These are phyloP conservation scores for Lingula anatina DNA, from an alignment of 2,888 invertebrate species.

Conservation along the genomic window DNA sequence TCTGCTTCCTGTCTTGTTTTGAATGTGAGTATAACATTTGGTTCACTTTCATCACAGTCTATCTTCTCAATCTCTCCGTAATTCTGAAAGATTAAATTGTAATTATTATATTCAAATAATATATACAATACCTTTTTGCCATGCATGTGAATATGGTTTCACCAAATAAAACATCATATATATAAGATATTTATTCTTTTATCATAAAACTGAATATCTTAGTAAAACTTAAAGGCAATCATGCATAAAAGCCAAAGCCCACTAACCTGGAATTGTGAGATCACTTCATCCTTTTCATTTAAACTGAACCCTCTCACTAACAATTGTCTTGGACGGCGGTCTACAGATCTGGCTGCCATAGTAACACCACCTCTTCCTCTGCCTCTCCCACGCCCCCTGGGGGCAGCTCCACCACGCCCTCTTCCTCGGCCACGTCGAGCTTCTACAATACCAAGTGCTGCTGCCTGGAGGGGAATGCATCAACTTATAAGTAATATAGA, in stretches of 20 bases:
- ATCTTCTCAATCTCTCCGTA: slow-evolving; percentile 84
- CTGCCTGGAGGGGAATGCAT: slow-evolving; percentile 44
- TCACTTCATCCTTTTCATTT: slow-evolving; percentile 74
- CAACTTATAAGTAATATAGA: background rate
- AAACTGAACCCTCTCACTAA: slow-evolving; percentile 81
- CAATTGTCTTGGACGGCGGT: slow-evolving; percentile 80
- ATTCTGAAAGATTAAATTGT: slow-evolving; percentile 59
- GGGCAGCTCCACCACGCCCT: slow-evolving; percentile 24
- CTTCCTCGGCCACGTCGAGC: slow-evolving; percentile 35
- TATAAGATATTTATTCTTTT: background rate
- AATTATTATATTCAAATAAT: background rate
- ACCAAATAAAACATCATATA: background rate
- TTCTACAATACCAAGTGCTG: slow-evolving; percentile 40
- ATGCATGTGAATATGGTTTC: too few species aligned
- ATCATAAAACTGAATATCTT: background rate
- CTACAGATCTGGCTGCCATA: slow-evolving; percentile 56
- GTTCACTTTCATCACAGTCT: slow-evolving; percentile 68
- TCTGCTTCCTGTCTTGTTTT: slow-evolving; percentile 75
- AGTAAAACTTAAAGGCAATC: background rate
- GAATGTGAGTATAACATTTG: slow-evolving; percentile 72
- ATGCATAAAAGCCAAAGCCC: background rate
- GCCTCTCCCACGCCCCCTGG: slow-evolving; percentile 20
- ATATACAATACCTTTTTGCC: too few species aligned
- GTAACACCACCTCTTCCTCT: slow-evolving; percentile 21
- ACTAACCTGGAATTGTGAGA: slow-evolving; percentile 79